Base-by-base conservation (phyloP, 2,888 invertebrate species). In the Schizotus pectinicornis region DNA sequence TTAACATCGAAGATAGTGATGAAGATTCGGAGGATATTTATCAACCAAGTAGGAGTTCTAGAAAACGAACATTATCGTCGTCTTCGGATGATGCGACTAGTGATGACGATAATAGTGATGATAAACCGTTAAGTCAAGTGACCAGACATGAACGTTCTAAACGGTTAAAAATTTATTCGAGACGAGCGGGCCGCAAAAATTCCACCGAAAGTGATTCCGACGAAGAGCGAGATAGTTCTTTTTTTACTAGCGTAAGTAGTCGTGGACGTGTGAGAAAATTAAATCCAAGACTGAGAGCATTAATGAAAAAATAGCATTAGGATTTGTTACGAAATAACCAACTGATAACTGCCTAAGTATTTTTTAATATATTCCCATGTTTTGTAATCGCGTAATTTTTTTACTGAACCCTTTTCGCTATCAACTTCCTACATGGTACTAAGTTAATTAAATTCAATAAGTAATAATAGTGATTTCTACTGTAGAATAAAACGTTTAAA, bases 241-340 rank as follows among this genome's bases (percentile, higher is more conserved):
- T 67, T 51, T 67, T 79, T 58, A 77, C 78, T 9, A 79, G 77
- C 36, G 85, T 89, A 32, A 91, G 91, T 75, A 94, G 93, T 69
- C 85, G 95, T 49, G 95, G 95, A 1, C 85, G 95, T 37, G 86
- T 95, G 53, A 85, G 95, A 49, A 91, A 89, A 78, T 85, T 94
- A 68, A 93, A 93, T 22, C 88, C 90, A 54, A 87, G 91, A 75
- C 92, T 91, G 59, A 83, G 89, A 48, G 89, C 90, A 46, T 65
- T 78, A 33, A 69, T 79, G 59, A 76, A 73, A 56, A 79, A 75
- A 60, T 70, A 33, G 59, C 35, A 33, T 49, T 49, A 39, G 22
- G 22, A 22, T 22, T 22, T 22, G 5, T 22, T 3, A 22, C 22
- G 22, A 22, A 22, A 22, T 22, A 22, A 22, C 22, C 22, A 22